phyloP scores from a whole-genome alignment of 2,113 vertebrate genomes.

The Mixornis gularis region DNA sequence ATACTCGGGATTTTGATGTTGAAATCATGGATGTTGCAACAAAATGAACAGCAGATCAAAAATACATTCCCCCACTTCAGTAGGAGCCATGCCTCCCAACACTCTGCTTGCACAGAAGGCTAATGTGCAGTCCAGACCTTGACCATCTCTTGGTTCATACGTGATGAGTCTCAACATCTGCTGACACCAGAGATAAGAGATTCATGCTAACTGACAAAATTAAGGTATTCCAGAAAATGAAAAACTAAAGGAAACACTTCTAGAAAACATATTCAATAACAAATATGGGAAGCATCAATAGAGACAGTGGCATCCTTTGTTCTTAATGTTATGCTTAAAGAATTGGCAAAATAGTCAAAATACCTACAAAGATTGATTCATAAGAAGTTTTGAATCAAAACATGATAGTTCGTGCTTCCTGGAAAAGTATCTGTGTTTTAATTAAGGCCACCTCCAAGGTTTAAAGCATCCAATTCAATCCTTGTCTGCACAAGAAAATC shows the following conservation, averaged over 20 bases:
- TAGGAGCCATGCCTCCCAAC: not conserved
- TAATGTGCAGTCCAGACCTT: not conserved
- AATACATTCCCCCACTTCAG: not conserved
- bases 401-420: not conserved
- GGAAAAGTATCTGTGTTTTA: not conserved
- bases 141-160: not conserved
- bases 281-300: not conserved
- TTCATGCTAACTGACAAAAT: not conserved
- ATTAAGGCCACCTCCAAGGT: not conserved
- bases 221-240: not conserved
- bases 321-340: not conserved
- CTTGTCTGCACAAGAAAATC: not conserved
- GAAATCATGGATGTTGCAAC: conserved; percentile 19
- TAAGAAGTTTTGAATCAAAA: not conserved
- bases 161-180: fast-evolving
- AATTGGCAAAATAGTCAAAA: not conserved
- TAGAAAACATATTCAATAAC: not conserved
- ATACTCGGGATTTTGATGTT: conserved; percentile 11
- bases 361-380: not conserved
- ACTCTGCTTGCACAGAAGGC: not conserved
- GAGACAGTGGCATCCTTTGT: not conserved
- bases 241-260: not conserved
- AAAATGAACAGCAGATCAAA: not conserved
- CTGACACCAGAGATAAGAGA: not conserved
- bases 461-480: not conserved